These are phyloP conservation scores for Atopsyche davidsoni DNA, from an alignment of 1,140 invertebrate genomes.

Conservation along the genomic window DNA sequence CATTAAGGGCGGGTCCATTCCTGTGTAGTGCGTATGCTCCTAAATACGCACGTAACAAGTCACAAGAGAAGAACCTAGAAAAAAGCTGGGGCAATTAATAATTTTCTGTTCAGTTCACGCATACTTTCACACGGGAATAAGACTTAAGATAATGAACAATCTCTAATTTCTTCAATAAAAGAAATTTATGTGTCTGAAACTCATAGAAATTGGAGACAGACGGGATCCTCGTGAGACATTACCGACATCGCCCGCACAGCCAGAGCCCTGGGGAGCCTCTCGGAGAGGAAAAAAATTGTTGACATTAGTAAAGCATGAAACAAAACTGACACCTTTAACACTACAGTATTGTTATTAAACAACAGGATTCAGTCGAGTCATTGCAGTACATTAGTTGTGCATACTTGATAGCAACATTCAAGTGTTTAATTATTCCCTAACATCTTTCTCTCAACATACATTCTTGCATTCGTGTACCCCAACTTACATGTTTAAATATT, in stretches of 20 bases:
- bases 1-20: conserved; percentile 22
- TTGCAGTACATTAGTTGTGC: neutral
- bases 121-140: conserved; percentile 36
- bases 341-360: too few relatives aligned
- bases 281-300: conserved; percentile 30
- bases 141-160: too few relatives aligned
- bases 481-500: conserved; percentile 22
- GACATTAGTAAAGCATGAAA: conserved; percentile 32
- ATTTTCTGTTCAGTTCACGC: conserved; percentile 44
- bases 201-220: too few relatives aligned
- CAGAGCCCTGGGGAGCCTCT: conserved; percentile 26
- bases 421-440: conserved; percentile 21
- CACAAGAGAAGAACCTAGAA: conserved; percentile 35
- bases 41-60: conserved; percentile 30
- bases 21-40: conserved; percentile 27
- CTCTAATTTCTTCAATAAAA: too few relatives aligned
- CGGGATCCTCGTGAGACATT: too few relatives aligned
- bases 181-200: too few relatives aligned
- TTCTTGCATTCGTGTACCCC: conserved; percentile 27
- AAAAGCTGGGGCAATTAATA: conserved; percentile 51
- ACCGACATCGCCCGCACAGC: conserved; percentile 21
- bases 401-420: neutral
- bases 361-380: too few relatives aligned
- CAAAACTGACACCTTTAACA: too few relatives aligned
- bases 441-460: conserved; percentile 16